Evolutionary conservation across 53 echinoderm and acorn worm species (phyloP).

Genomic region (Pentamera pediparva): DNA sequence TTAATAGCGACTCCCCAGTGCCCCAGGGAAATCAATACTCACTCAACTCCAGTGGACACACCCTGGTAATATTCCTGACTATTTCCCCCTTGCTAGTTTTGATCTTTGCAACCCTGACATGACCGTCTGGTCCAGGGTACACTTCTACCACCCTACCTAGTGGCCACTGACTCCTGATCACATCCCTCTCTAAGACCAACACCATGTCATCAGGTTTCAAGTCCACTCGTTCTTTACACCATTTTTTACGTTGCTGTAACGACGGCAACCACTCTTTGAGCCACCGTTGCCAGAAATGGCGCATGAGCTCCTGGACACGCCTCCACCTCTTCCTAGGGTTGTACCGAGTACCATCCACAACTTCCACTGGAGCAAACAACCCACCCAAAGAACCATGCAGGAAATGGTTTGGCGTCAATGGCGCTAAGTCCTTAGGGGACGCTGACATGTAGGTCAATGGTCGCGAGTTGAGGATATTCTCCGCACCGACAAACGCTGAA

Average conservation of each 20-base stretch:
- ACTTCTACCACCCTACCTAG: conserved; percentile 2
- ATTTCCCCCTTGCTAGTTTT: conserved; percentile 23
- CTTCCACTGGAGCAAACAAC: not conserved
- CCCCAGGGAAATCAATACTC: not conserved
- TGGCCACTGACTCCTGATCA: not conserved
- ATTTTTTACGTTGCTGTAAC: not conserved
- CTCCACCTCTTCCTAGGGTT: conserved; percentile 26
- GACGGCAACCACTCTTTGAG: conserved; percentile 11
- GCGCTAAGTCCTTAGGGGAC: not conserved
- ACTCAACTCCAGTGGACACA: conserved; percentile 14
- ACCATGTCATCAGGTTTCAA: not conserved
- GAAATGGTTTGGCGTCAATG: conserved; percentile 11
- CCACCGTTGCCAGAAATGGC: conserved; percentile 31
- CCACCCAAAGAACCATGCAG: not conserved
- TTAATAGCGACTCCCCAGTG: conserved; percentile 2
- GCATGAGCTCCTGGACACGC: conserved; percentile 27
- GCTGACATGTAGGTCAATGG: conserved; percentile 14
- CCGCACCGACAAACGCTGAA: conserved; percentile 24
- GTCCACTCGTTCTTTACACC: not conserved
- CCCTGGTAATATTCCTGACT: conserved; percentile 16
- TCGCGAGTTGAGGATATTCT: conserved; percentile 17
- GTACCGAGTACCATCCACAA: not conserved
- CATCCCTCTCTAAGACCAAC: not conserved
- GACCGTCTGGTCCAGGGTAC: conserved; percentile 31
- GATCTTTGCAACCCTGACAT: conserved; percentile 27